Percentiles rank a stretch among this genome's conserved stretches.
Conservation (phyloP, 2,888 invertebrate species). For the Hypena proboscidalis region DNA sequence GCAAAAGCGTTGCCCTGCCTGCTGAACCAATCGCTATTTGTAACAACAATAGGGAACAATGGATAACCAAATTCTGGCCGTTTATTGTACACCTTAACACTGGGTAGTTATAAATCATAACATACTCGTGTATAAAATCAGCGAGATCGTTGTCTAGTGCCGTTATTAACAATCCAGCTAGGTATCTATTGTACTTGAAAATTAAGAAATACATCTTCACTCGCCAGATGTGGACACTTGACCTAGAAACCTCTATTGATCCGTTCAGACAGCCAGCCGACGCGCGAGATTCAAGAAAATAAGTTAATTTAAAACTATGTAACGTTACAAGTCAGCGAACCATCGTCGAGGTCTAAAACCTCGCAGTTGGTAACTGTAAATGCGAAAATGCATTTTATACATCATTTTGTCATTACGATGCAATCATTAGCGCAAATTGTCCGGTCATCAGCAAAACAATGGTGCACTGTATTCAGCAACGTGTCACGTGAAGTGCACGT, state of each 20-base stretch:
- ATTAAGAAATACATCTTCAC: constrained; percentile 33
- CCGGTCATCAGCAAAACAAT: constrained; percentile 40
- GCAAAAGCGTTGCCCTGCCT: constrained; percentile 52
- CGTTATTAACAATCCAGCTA: constrained; percentile 9
- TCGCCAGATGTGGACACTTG: constrained; percentile 46
- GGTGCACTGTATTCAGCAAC: constrained; percentile 41
- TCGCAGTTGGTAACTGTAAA: constrained; percentile 40
- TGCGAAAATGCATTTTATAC: constrained; percentile 31
- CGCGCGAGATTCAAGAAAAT: constrained; percentile 44
- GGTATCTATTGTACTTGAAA: constrained; percentile 6
- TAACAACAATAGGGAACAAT: constrained; percentile 62
- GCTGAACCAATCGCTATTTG: constrained; percentile 46
- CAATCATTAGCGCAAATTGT: constrained; percentile 23
- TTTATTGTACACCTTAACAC: constrained; percentile 28
- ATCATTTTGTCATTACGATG: constrained; percentile 28
- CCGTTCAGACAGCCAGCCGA: constrained; percentile 44
- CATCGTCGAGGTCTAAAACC: constrained; percentile 40
- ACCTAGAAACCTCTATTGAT: constrained; percentile 56
- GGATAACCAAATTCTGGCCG: constrained; percentile 38
- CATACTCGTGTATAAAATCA: constrained; percentile 12
- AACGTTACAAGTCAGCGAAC: constrained; percentile 45
- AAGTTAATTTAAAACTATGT: constrained; percentile 39
- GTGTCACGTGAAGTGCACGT: constrained; percentile 48
- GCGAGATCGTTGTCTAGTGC: constrained; percentile 1
- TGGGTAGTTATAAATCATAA: constrained; percentile 11